Base-by-base conservation (phyloP, 2,888 invertebrate species). In the Furcula furcula region DNA sequence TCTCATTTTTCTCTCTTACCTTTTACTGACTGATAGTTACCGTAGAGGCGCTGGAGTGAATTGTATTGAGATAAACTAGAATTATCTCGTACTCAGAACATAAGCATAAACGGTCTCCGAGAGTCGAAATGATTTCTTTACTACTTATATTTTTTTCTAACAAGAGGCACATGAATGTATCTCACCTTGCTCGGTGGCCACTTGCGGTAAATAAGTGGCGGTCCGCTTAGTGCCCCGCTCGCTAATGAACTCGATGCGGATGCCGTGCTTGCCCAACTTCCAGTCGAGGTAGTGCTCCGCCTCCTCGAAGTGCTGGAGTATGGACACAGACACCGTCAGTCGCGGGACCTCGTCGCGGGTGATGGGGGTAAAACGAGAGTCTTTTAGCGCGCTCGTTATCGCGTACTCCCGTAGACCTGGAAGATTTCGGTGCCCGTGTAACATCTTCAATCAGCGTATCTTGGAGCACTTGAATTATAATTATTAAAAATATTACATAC, bases 131-230 rank as follows among this genome's bases (percentile, higher is more conserved):
- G n/a, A 6, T 16, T 3, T 4, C 16, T 16, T 16, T 16, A 16
- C 3, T 16, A 4, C 6, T 2, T 7, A 11, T 19, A 4, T n/a
- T 20, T 26, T 25, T 7, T 10, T 26, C 21, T 29, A 34, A 32
- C 25, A 23, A 37, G n/a, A n/a, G n/a, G n/a, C n/a, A n/a, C n/a
- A n/a, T n/a, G n/a, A n/a, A n/a, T n/a, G n/a, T n/a, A n/a, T 44
- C 34, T 32, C 46, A 97, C 98, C 99, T 94, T 99, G 99, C 84
- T 99, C 99, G 34, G 94, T 93, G 55, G 99, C 98, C 58, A 99
- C 98, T 90, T 99, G 97, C 33, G 99, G 99, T 80, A 99, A 91
- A 86, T 98, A 99, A 51, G 99, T 99, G 69, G 99, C 99, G 52
- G 98, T 98, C 69, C 97, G 93, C 77, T 97, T 97, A 65, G 94